Evolutionary conservation across 1,140 invertebrate genomes (phyloP), one percentile per base, ranked within the genome.

Genomic region (Brachionus sp.): DNA sequence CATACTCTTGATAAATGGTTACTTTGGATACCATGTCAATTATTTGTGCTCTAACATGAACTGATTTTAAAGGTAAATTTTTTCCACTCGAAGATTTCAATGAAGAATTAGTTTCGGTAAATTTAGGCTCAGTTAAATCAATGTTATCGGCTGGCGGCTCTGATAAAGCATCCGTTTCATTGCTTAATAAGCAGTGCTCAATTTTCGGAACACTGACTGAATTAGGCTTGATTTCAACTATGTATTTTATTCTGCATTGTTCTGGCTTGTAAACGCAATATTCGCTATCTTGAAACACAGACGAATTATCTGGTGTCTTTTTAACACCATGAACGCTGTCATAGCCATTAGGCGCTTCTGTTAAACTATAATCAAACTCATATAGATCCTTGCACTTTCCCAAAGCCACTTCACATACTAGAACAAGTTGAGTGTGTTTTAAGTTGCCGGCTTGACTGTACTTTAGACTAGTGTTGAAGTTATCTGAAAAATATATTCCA

Each of bases 401-500:
- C 5, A 89, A 84, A 25, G 87, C 87, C 33, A 89, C 88, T 83
- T 88, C 85, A 82, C 73, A 85, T 1, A 89, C 77, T 64, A 88
- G 68, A 85, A 89, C 85, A 70, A 89, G 82, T 29, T 87, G 82
- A 23, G 85, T 85, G 4, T 87, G 86, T 46, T 53, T 84, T 10
- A 23, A 19, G 4, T 10, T 19, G 3, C 53, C 70, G 3, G 12
- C 25, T 12, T 53, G 12, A 46, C 42, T 19, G 46, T 84, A 42
- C 68, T 83, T 84, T 3, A 83, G 2, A 82, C 77, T 75, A 9
- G 50, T 87, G 86, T 86, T 86, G 12, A 86, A 85, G 35, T 85
- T 84, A 84, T 87, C 87, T 12, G 87, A 87, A 85, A 89, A 89
- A 84, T 89, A 89, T 16, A 89, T 87, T 39, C 88, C 88, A 84